Evolutionary conservation across 2,888 invertebrate species (phyloP).

Genomic region (Eueremaeus valkanovi): DNA sequence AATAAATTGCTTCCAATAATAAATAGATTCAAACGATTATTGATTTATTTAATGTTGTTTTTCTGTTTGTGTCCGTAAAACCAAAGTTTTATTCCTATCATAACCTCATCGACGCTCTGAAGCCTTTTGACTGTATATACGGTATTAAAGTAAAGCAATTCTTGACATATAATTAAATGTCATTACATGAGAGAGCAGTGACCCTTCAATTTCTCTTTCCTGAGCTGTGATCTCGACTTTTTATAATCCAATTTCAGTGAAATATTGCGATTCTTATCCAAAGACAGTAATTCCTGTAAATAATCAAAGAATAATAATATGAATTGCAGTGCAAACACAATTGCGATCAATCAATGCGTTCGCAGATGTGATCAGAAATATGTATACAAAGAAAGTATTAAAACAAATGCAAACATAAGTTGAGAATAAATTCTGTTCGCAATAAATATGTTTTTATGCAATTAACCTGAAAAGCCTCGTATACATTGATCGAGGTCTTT

Average conservation of each 20-base stretch:
- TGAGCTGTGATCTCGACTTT: constrained; percentile 58
- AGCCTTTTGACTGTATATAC: neutral
- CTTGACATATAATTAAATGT: constrained; percentile 25
- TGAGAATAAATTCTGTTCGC: no score
- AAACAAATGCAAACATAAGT: constrained; percentile 1
- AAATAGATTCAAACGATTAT: neutral
- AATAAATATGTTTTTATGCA: neutral
- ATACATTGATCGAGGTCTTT: constrained; percentile 98
- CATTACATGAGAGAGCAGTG: constrained; percentile 62
- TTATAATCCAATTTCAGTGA: constrained; percentile 73
- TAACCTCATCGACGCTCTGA: neutral
- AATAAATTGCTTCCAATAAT: neutral
- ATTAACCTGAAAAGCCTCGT: constrained; percentile 70
- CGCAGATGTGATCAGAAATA: no score
- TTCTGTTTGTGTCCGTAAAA: neutral
- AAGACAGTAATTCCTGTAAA: constrained; percentile 77
- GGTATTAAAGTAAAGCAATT: constrained; percentile 4
- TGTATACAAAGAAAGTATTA: no score
- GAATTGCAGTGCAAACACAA: neutral
- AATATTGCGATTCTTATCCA: constrained; percentile 96
- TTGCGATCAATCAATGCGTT: neutral
- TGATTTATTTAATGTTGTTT: neutral
- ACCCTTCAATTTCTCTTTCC: constrained; percentile 63
- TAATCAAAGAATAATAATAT: neutral
- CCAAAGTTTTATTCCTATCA: neutral